Evolutionary conservation across 2,797 vertebrate species (phyloP), one percentile per base, ranked within the genome.

Genomic region (Bryconaethiops microstoma): DNA sequence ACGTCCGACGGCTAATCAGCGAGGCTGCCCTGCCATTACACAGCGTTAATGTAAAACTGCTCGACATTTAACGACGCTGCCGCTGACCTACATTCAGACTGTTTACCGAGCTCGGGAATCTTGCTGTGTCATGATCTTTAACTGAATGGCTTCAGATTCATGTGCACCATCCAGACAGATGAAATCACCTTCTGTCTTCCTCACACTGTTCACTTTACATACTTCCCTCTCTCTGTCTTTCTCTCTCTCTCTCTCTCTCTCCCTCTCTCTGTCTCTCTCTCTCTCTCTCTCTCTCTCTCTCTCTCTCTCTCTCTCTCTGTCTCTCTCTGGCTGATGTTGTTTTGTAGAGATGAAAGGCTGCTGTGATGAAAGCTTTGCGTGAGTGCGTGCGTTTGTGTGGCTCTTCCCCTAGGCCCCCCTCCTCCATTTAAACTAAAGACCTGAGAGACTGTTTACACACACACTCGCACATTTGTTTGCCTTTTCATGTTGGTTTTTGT

Each of bases 251-350:
- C 10, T 42, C 23, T 65, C 73, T 76, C 69, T 77, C 39, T 62
- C 12, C 48, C 16, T 69, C 75, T 64, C 83, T 72, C 79, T 80
- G 80, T 79, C 87, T 87, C 85, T 29, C 82, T 76, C 68, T 68
- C 60, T 80, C 74, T 73, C 65, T 76, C 23, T 68, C n/a, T 80
- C 57, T 55, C 60, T 68, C 78, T 45, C 45, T 19, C 76, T 62
- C 35, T 25, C 67, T 73, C 54, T 42, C 70, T 77, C 42, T 48
- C 10, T 17, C 79, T 48, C 80, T 74, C 72, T 52, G 73, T 74
- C 86, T 77, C 80, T 77, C 88, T 89, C 89, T 70, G 55, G 54
- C 78, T 85, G 78, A 63, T 82, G 81, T 80, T 85, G 81, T 83
- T 85, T 82, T 77, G 75, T 68, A 50, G 64, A 85, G 84, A 85